These are phyloP conservation scores for Crotophaga sulcirostris DNA, from an alignment of 2,113 vertebrate genomes.

Conservation along the genomic window DNA sequence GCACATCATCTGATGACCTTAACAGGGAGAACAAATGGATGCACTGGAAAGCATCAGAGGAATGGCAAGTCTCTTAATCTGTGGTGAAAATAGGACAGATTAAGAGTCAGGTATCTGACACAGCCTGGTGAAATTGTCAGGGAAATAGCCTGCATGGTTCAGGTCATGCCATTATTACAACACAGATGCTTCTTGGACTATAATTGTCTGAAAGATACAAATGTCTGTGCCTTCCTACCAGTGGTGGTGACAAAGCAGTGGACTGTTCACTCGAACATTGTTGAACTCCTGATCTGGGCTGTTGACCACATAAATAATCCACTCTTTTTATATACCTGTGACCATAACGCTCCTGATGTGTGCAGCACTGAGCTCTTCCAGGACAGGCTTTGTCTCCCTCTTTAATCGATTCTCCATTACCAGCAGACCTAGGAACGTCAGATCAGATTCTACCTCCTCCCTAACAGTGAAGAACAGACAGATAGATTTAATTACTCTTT, in stretches of 20 bases:
- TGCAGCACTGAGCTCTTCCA: conserved; percentile 77
- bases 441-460: conserved; percentile 73
- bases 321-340: conserved; percentile 71
- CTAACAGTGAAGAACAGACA: conserved; percentile 36
- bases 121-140: background rate
- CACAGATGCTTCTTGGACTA: background rate
- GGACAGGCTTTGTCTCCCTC: conserved; percentile 72
- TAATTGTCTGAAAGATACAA: background rate
- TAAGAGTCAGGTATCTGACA: background rate
- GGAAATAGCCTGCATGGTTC: background rate
- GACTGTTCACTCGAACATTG: background rate
- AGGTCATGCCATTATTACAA: background rate
- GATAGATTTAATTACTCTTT: background rate
- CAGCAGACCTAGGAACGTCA: conserved; percentile 79
- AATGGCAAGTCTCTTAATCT: background rate
- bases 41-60: background rate
- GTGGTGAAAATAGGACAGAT: background rate
- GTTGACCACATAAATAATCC: background rate
- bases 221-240: background rate
- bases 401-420: conserved; percentile 82
- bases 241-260: background rate
- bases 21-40: background rate
- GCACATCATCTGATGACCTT: background rate
- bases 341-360: conserved; percentile 79
- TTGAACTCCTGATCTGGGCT: background rate